phyloP scores from a whole-genome alignment of 2,888 invertebrate species.

The Drosophila cracens region DNA sequence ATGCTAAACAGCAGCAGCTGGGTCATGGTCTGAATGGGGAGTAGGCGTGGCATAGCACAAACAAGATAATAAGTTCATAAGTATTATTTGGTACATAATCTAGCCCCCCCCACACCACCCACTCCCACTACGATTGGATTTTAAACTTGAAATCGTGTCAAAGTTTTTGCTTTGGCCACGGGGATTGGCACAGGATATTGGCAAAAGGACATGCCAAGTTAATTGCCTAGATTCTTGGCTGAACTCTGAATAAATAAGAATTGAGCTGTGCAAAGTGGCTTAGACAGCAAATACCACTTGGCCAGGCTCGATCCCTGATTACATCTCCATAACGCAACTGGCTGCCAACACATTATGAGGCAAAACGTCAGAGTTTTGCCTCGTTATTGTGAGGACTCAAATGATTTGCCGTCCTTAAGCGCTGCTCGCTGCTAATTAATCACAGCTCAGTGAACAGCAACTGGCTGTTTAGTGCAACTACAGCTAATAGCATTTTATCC shows the following conservation, averaged over 20 bases:
- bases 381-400: slow-evolving; percentile 30
- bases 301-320: slow-evolving; percentile 20
- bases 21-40: slow-evolving; percentile 21
- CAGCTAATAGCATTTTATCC: slow-evolving; percentile 69
- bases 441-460: slow-evolving; percentile 66
- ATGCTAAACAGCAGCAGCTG: slow-evolving; percentile 61
- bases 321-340: slow-evolving; percentile 42
- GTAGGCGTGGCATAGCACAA: slow-evolving; percentile 55
- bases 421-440: slow-evolving; percentile 63
- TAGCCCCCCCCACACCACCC: slow-evolving; percentile 13
- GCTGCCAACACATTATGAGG: slow-evolving; percentile 21
- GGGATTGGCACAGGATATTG: slow-evolving; percentile 34
- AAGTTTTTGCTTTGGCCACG: slow-evolving; percentile 48
- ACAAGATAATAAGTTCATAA: slow-evolving; percentile 81
- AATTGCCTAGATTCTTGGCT: slow-evolving; percentile 59
- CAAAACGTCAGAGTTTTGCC: slow-evolving; percentile 14
- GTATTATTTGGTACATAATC: slow-evolving; percentile 76
- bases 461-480: slow-evolving; percentile 64
- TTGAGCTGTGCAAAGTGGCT: slow-evolving; percentile 32
- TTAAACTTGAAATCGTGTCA: slow-evolving; percentile 68
- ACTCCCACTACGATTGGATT: slow-evolving; percentile 55
- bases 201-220: slow-evolving; percentile 52
- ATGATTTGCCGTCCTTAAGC: slow-evolving; percentile 43
- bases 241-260: slow-evolving; percentile 39
- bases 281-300: slow-evolving; percentile 1